phyloP scores from a whole-genome alignment of 2,888 invertebrate genomes.

The Sialis lutaria region DNA sequence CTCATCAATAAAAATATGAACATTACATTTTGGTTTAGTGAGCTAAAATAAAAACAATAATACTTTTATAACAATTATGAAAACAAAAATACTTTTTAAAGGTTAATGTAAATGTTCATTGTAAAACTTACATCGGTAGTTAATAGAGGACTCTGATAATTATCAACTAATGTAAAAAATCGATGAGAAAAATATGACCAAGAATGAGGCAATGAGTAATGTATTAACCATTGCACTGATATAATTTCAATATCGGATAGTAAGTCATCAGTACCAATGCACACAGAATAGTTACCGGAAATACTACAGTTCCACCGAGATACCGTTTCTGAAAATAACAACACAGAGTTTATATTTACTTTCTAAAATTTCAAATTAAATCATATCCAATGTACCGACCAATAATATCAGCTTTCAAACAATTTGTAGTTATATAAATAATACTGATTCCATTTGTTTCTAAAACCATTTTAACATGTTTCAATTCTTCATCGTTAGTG shows the following conservation, averaged over 20 bases:
- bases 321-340: background rate
- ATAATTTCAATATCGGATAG: background rate
- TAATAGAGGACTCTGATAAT: background rate
- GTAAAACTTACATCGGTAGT: background rate
- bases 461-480: background rate
- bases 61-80: too few species aligned
- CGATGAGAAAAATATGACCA: slow-evolving; percentile 2
- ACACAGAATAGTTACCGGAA: background rate
- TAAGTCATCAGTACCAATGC: background rate
- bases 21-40: background rate
- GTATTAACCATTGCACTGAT: slow-evolving; percentile 1
- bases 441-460: background rate
- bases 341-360: background rate
- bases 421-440: background rate
- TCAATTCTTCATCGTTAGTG: slow-evolving; percentile 1
- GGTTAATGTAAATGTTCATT: too few species aligned
- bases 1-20: slow-evolving; percentile 5
- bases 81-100: too few species aligned
- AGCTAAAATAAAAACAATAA: background rate
- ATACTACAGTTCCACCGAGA: background rate
- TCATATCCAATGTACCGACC: too few species aligned
- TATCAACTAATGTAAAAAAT: background rate
- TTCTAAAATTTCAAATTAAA: too few species aligned
- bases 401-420: too few species aligned
- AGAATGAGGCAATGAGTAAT: slow-evolving; percentile 1